Conservation (phyloP, 2,113 vertebrate genomes). For the Excalfactoria chinensis region DNA sequence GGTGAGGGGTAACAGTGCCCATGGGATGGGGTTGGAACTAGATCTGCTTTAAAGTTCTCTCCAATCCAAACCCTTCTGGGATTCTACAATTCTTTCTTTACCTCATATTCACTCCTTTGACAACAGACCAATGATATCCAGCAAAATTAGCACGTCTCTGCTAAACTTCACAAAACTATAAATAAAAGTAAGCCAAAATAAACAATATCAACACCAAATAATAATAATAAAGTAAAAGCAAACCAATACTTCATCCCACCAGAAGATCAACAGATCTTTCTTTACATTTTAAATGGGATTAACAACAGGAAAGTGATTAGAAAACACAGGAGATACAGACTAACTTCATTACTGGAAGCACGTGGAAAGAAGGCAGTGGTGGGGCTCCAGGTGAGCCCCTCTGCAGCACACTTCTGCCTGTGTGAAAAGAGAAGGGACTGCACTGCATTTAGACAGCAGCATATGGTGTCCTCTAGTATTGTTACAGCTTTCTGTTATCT, state of each 20-base stretch:
- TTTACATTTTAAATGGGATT: neutral
- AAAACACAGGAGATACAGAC: neutral
- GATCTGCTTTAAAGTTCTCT: neutral
- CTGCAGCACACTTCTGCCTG: neutral
- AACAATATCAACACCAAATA: neutral
- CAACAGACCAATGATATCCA: neutral
- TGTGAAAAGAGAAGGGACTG: neutral
- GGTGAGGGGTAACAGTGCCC: neutral
- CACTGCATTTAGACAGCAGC: neutral
- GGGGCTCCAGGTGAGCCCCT: neutral
- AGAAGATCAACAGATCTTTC: neutral
- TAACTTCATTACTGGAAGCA: neutral
- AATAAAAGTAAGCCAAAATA: neutral
- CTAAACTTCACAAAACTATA: neutral
- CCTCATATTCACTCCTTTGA: neutral
- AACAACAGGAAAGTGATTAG: neutral
- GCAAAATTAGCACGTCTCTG: neutral
- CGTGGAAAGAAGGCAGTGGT: fast-evolving
- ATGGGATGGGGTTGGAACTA: neutral
- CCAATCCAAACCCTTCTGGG: neutral
- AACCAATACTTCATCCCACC: neutral
- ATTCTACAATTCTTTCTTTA: neutral
- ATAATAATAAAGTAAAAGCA: neutral
- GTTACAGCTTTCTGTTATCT: slow-evolving; percentile 50
- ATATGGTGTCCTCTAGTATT: neutral